Percentiles rank a stretch among this genome's conserved stretches.
These are phyloP conservation scores for Gasterosteus aculeatus DNA, from an alignment of 2,113 vertebrate genomes.

Conservation along the genomic window DNA sequence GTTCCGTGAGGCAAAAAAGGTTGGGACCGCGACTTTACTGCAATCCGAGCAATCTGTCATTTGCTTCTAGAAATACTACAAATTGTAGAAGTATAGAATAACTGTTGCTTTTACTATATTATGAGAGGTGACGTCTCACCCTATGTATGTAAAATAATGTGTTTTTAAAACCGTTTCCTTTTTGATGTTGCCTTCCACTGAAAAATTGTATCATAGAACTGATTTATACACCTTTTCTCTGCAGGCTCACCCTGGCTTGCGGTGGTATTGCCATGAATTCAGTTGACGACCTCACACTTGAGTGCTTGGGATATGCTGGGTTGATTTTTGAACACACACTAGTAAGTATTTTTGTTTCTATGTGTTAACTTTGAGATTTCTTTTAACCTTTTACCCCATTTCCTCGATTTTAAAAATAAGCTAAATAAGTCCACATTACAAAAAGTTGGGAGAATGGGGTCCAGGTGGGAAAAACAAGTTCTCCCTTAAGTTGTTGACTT, in stretches of 20 bases:
- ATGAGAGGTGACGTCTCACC: neutral
- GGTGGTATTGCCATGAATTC: slow-evolving; percentile 95
- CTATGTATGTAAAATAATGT: neutral
- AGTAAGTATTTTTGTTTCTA: slow-evolving; percentile 78
- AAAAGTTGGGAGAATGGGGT: neutral
- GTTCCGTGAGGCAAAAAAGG: too few relatives aligned
- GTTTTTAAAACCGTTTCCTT: neutral
- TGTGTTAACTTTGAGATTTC: neutral
- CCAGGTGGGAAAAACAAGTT: neutral
- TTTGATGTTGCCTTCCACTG: neutral
- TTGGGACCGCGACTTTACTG: neutral
- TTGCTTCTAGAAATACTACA: neutral
- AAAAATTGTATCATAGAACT: neutral
- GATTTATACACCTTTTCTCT: neutral
- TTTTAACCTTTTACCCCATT: neutral
- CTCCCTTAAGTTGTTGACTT: neutral
- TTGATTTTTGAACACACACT: slow-evolving; percentile 94
- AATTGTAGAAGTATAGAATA: neutral
- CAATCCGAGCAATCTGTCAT: neutral
- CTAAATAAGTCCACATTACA: neutral
- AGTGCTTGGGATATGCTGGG: slow-evolving; percentile 92
- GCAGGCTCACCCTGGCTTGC: slow-evolving; percentile 91
- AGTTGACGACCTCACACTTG: slow-evolving; percentile 89
- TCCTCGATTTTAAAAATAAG: neutral
- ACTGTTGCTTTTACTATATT: neutral